Conservation (phyloP, 2,797 vertebrate species). For the Acropternis orthonyx region DNA sequence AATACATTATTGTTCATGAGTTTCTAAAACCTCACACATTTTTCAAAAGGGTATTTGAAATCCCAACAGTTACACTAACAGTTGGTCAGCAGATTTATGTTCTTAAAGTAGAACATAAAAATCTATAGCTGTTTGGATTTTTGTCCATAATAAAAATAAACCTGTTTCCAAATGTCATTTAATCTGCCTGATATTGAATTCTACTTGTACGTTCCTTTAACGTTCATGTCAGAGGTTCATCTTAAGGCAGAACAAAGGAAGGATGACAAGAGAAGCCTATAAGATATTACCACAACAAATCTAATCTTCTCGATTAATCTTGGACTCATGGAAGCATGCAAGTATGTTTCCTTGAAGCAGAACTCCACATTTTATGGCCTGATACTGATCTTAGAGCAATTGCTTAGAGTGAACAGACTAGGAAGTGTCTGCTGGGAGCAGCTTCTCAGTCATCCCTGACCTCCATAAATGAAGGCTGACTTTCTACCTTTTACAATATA, state of each 20-base stretch:
- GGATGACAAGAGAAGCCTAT: not conserved
- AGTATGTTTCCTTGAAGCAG: not conserved
- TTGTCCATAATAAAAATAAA: not conserved
- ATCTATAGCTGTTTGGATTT: not conserved
- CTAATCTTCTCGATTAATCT: not conserved
- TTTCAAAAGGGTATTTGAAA: not conserved
- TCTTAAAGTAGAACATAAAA: not conserved
- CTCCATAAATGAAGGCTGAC: not conserved
- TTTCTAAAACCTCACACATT: not conserved
- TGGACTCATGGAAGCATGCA: fast-evolving
- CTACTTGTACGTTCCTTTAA: not conserved
- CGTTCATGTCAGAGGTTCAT: not conserved
- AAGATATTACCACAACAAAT: not conserved
- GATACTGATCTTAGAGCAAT: not conserved
- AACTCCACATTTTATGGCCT: not conserved
- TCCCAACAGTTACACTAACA: not conserved
- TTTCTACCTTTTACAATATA: not conserved
- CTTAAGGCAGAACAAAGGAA: not conserved
- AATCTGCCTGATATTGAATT: not conserved
- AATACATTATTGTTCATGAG: not conserved
- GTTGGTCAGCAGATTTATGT: not conserved
- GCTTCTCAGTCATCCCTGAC: not conserved
- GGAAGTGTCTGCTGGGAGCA: not conserved
- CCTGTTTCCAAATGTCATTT: not conserved
- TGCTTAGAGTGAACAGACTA: not conserved